Evolutionary conservation across 2,888 invertebrate genomes (phyloP).

Genomic region (Thysanoteuthis rhombus): DNA sequence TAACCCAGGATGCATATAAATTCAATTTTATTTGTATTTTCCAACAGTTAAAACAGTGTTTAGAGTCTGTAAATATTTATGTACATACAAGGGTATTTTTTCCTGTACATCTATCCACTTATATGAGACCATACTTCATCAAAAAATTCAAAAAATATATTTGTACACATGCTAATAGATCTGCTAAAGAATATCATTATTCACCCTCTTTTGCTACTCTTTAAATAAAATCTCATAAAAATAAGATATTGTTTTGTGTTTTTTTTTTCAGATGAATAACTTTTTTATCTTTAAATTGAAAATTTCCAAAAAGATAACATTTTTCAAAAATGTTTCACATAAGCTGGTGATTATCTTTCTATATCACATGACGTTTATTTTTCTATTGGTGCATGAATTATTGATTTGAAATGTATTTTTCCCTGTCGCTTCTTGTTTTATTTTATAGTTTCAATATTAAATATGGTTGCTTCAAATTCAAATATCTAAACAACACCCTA

Average conservation of each 20-base stretch:
- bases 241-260: too few relatives aligned
- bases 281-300: not conserved
- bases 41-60: not conserved
- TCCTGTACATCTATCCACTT: not conserved
- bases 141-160: not conserved
- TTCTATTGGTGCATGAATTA: not conserved
- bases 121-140: not conserved
- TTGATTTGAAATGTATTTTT: not conserved
- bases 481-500: not conserved
- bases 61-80: not conserved
- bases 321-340: not conserved
- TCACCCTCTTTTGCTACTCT: not conserved
- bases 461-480: not conserved
- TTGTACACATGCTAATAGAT: not conserved
- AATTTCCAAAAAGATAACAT: not conserved
- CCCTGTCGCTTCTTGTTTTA: not conserved
- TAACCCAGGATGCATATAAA: not conserved
- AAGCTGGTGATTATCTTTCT: not conserved
- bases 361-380: not conserved
- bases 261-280: too few relatives aligned
- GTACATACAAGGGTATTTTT: not conserved
- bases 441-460: not conserved
- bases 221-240: not conserved
- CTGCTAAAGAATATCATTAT: not conserved
- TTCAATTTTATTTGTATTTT: not conserved